Percentiles rank a stretch among this genome's conserved stretches.
Conservation (phyloP, 2,888 invertebrate species). For the Lasioglossum pauxillum region DNA sequence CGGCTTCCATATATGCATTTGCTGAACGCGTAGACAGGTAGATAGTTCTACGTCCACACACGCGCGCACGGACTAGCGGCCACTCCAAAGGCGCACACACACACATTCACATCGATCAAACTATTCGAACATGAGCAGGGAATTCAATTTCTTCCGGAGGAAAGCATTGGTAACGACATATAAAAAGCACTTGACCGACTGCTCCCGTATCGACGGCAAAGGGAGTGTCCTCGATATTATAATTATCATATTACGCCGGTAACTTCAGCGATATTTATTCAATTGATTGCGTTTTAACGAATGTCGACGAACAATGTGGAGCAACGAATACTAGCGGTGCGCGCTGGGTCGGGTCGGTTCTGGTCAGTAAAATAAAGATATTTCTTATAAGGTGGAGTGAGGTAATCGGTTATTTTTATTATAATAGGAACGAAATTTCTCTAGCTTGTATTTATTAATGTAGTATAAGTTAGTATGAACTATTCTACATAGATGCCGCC, state of each 20-base stretch:
- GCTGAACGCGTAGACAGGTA: slow-evolving; percentile 39
- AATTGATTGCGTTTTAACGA: neutral
- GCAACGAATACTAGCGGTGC: neutral
- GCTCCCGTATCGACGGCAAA: neutral
- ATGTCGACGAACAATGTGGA: neutral
- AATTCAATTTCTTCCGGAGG: slow-evolving; percentile 51
- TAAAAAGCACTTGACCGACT: slow-evolving; percentile 54
- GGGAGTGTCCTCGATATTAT: slow-evolving; percentile 11
- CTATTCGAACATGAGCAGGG: slow-evolving; percentile 36
- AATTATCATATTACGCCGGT: slow-evolving; percentile 7
- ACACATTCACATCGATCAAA: slow-evolving; percentile 23
- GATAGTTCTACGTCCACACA: slow-evolving; percentile 12
- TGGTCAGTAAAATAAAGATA: too few relatives aligned
- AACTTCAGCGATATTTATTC: slow-evolving; percentile 4
- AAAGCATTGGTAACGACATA: slow-evolving; percentile 49
- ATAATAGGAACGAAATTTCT: too few relatives aligned
- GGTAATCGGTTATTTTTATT: too few relatives aligned
- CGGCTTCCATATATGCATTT: slow-evolving; percentile 52
- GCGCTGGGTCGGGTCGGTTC: neutral
- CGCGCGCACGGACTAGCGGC: neutral
- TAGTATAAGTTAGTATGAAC: too few relatives aligned
- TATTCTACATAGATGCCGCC: too few relatives aligned
- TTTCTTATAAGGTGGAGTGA: too few relatives aligned
- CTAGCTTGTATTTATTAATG: too few relatives aligned
- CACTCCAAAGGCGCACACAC: neutral